These are phyloP conservation scores for Ciconia boyciana DNA, from an alignment of 2,113 vertebrate genomes.

Conservation along the genomic window DNA sequence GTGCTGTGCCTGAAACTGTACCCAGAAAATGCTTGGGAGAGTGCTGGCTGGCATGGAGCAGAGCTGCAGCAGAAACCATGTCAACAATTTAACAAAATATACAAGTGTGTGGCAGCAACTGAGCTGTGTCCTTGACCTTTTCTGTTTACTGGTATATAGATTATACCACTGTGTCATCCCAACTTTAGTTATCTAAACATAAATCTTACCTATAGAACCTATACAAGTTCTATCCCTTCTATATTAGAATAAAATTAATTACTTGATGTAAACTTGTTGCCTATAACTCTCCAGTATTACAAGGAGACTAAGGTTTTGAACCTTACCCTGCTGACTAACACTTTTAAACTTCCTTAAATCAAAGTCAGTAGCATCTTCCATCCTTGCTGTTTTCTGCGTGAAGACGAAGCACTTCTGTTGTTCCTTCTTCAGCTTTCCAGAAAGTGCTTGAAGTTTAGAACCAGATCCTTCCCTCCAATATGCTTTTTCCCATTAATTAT, in stretches of 20 bases:
- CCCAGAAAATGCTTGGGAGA: too few relatives aligned
- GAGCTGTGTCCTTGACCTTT: background rate
- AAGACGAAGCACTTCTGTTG: background rate
- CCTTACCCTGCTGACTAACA: background rate
- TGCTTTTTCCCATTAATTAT: accelerated
- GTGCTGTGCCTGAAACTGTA: background rate
- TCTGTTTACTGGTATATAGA: too few relatives aligned
- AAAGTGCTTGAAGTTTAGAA: background rate
- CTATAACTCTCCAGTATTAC: background rate
- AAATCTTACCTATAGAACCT: background rate
- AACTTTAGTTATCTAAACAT: background rate
- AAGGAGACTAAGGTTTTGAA: background rate
- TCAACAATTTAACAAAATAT: background rate
- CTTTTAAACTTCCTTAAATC: background rate
- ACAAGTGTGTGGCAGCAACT: background rate
- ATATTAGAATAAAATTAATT: background rate
- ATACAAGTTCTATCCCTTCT: background rate
- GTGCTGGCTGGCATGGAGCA: background rate
- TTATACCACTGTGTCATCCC: background rate
- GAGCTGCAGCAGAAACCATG: background rate
- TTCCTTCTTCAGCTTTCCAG: background rate
- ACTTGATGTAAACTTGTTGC: background rate
- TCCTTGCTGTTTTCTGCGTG: background rate
- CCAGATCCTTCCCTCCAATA: background rate
- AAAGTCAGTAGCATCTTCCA: background rate